Evolutionary conservation across 1,140 invertebrate species (phyloP), one percentile per base, ranked within the genome.

Genomic region (Drosophila subobscura): DNA sequence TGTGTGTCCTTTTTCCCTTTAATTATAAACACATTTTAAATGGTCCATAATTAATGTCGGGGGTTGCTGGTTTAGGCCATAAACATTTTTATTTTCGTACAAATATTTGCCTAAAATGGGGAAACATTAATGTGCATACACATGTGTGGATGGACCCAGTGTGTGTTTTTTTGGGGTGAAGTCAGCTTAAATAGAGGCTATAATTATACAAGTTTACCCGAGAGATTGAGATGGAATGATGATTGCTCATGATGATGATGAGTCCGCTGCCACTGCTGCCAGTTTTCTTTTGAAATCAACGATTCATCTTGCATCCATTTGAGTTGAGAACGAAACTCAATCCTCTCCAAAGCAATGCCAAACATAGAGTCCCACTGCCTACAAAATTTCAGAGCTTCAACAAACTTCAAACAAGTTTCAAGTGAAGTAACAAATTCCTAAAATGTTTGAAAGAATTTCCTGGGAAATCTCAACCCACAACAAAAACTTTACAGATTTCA

Each of bases 11-110:
- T 47, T 52, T 50, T 41, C 8, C 53, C 40, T 27, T 55, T 42
- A 16, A 37, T 58, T 47, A 68, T 64, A 71, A 61, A 57, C 70
- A 72, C 72, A 81, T 61, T 75, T 81, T 41, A 76, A 83, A 86
- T 79, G 63, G 53, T 49, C 46, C 37, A 55, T 74, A 67, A 86
- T 86, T 88, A 83, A 86, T 85, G 51, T 20, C 5, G 2, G 20
- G 20, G 54, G 25, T 23, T 16, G 10, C 57, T 42, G 57, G 29
- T 5, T 16, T 40, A 4, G 33, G 33, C 23, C 55, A 33, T 55
- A 23, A 40, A 45, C 8, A 4, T 22, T 29, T 67, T 64, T 41
- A 22, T 45, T 45, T 55, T 33, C 47, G 22, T 14, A 8, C 20
- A 41, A 55, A 54, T 27, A n/a, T 37, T 22, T 42, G 8, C 7